Conservation (phyloP, 2,113 vertebrate species). For the Archilochus colubris region DNA sequence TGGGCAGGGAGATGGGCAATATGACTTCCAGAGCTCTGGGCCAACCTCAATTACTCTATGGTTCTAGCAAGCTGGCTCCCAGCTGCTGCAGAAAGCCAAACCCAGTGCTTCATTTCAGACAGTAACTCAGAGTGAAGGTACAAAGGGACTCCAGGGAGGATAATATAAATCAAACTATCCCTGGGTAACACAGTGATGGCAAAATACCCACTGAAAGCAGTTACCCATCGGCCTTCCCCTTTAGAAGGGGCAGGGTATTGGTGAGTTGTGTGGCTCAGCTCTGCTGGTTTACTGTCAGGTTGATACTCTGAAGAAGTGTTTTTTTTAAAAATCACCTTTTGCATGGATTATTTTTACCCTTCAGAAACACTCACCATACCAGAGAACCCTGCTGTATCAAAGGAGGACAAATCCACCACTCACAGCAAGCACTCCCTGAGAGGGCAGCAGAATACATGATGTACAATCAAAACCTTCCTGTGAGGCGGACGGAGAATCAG, state of each 20-base stretch:
- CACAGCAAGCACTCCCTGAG: neutral
- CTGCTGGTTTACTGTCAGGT: neutral
- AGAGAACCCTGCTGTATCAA: neutral
- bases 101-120: neutral
- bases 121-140: neutral
- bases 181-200: neutral
- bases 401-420: neutral
- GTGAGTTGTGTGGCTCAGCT: rapidly evolving
- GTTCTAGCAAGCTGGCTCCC: neutral
- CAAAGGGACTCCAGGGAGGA: rapidly evolving
- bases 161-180: neutral
- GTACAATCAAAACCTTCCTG: neutral
- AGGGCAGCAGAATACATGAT: neutral
- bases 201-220: neutral
- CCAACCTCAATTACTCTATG: neutral
- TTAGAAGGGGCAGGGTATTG: neutral
- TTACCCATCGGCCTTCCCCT: neutral
- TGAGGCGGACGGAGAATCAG: neutral
- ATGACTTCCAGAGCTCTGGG: neutral
- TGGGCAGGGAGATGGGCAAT: neutral
- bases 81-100: neutral
- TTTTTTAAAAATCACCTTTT: neutral
- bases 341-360: neutral
- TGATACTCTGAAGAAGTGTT: neutral
- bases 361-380: neutral